These are phyloP conservation scores for Rhopalosiphum nymphaeae DNA, from an alignment of 2,888 invertebrate species.

Conservation along the genomic window DNA sequence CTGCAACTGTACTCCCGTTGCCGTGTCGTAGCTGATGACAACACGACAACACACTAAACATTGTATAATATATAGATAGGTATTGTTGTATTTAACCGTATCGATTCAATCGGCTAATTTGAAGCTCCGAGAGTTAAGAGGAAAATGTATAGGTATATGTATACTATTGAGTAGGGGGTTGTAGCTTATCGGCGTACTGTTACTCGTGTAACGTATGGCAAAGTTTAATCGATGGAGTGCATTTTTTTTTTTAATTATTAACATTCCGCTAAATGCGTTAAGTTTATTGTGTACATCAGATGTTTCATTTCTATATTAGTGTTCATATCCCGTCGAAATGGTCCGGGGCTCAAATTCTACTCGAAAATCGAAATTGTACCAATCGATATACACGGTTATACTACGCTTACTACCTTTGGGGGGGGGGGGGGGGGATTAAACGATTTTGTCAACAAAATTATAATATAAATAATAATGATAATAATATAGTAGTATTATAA, in stretches of 20 bases:
- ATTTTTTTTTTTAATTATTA: too few relatives aligned
- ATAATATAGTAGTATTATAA: background rate
- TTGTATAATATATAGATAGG: background rate
- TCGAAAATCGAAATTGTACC: too few relatives aligned
- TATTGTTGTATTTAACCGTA: background rate
- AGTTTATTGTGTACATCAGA: too few relatives aligned
- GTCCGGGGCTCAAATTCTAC: too few relatives aligned
- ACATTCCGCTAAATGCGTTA: too few relatives aligned
- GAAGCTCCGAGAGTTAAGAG: background rate
- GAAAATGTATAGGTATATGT: background rate
- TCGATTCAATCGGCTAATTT: background rate
- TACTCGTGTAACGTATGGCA: too few relatives aligned
- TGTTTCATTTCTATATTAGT: too few relatives aligned
- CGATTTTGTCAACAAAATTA: background rate
- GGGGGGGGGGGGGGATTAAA: background rate
- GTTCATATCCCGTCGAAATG: too few relatives aligned
- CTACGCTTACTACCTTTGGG: background rate
- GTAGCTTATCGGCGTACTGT: too few relatives aligned
- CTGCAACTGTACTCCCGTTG: background rate
- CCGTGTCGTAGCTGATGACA: background rate
- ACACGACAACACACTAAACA: background rate
- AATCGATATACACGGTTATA: too few relatives aligned
- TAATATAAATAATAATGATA: background rate
- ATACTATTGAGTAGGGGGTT: background rate
- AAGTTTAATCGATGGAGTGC: too few relatives aligned